Percentiles rank a stretch among this genome's conserved stretches.
phyloP scores from a whole-genome alignment of 2,888 invertebrate species.

The Ypsolopha sequella region DNA sequence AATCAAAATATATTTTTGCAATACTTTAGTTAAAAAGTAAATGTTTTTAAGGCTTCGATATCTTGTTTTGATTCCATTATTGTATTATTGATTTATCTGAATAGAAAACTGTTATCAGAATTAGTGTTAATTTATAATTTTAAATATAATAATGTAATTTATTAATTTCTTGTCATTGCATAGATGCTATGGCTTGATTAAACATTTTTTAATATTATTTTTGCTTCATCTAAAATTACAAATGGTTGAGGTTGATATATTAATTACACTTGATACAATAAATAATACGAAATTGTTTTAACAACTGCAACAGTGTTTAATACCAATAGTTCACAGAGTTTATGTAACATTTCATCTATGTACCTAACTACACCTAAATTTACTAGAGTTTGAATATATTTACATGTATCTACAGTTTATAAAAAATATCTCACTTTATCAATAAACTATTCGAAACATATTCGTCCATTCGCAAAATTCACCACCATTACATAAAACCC shows the following conservation, averaged over 20 bases:
- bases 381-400: conserved; percentile 1
- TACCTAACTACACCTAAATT: conserved; percentile 2
- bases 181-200: too few relatives aligned
- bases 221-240: too few relatives aligned
- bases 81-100: neutral
- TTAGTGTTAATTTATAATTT: neutral
- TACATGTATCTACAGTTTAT: conserved; percentile 2
- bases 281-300: conserved; percentile 1
- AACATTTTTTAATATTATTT: too few relatives aligned
- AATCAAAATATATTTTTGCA: neutral
- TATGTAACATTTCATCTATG: conserved; percentile 3
- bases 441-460: conserved; percentile 2
- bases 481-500: conserved; percentile 3
- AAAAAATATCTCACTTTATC: conserved; percentile 6
- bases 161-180: neutral
- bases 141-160: neutral
- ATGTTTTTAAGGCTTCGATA: too few relatives aligned
- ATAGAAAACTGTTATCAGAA: neutral
- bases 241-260: neutral
- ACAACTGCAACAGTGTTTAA: conserved; percentile 6
- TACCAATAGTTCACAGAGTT: conserved; percentile 4
- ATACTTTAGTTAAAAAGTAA: neutral
- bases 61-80: neutral
- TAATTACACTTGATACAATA: neutral
- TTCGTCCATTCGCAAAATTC: neutral